Conservation (phyloP, 2,113 vertebrate species). For the Epinephelus moara region DNA sequence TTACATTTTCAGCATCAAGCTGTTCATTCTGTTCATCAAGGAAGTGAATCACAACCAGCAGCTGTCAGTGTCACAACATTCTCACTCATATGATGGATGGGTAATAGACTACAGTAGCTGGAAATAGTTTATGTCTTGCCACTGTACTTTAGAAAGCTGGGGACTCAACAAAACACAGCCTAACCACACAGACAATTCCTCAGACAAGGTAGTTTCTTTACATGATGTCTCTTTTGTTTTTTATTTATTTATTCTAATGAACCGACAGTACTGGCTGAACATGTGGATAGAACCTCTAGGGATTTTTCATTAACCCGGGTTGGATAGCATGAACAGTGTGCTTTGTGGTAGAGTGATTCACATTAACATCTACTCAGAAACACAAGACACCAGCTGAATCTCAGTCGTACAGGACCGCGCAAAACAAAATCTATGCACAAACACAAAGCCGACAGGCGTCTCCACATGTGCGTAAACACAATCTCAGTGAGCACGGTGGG, state of each 20-base stretch:
- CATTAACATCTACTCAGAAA: neutral
- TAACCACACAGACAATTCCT: neutral
- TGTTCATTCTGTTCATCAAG: neutral
- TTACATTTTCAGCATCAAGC: neutral
- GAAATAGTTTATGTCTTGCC: neutral
- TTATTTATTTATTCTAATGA: neutral
- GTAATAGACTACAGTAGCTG: neutral
- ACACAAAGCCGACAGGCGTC: slow-evolving; percentile 1
- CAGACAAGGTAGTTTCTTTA: neutral
- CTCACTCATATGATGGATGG: neutral
- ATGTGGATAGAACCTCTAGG: neutral
- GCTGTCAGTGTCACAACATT: neutral
- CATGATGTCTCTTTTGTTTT: no score
- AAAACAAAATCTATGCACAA: slow-evolving; percentile 2
- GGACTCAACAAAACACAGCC: neutral
- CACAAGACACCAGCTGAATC: neutral
- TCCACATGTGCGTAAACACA: slow-evolving; percentile 31
- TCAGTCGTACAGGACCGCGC: neutral
- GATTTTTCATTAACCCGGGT: neutral
- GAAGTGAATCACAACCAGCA: neutral
- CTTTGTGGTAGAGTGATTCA: neutral
- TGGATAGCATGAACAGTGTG: neutral
- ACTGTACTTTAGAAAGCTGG: neutral
- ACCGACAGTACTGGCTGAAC: neutral
- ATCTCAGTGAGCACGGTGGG: slow-evolving; percentile 58